Conservation (phyloP, 2,797 vertebrate species). For the Sardinella longiceps region DNA sequence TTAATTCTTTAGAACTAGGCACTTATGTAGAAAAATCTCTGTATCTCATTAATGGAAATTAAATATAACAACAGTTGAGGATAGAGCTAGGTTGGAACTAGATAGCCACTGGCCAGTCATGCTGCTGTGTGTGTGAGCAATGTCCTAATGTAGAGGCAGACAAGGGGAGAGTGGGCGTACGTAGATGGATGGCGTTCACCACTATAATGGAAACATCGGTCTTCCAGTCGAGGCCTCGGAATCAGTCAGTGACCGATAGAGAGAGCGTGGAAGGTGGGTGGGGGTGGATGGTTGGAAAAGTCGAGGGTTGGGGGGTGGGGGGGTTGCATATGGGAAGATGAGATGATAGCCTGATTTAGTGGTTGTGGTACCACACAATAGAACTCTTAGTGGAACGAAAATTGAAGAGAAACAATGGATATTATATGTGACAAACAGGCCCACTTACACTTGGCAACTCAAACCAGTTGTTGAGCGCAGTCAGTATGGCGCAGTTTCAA, state of each 20-base stretch:
- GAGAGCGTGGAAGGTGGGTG: background rate
- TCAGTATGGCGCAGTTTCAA: background rate
- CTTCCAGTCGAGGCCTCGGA: background rate
- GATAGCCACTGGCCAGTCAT: background rate
- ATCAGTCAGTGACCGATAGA: constrained; percentile 15
- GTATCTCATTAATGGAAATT: background rate
- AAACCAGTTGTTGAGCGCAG: background rate
- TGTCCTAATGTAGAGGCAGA: background rate
- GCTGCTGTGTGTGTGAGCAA: background rate
- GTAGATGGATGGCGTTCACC: background rate
- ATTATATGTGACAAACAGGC: background rate
- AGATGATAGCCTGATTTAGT: no score
- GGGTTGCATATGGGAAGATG: background rate
- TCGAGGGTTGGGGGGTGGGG: no score
- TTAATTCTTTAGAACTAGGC: background rate
- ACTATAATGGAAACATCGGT: constrained; percentile 25
- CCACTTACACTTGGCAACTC: background rate
- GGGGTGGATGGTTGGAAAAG: background rate
- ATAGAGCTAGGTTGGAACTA: background rate
- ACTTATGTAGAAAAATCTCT: background rate
- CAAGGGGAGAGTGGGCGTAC: background rate
- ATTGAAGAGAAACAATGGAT: background rate
- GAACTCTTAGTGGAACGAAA: background rate
- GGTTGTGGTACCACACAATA: background rate
- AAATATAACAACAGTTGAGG: background rate